phyloP scores from a whole-genome alignment of 2,888 invertebrate genomes.

The Luffia ferchaultella region DNA sequence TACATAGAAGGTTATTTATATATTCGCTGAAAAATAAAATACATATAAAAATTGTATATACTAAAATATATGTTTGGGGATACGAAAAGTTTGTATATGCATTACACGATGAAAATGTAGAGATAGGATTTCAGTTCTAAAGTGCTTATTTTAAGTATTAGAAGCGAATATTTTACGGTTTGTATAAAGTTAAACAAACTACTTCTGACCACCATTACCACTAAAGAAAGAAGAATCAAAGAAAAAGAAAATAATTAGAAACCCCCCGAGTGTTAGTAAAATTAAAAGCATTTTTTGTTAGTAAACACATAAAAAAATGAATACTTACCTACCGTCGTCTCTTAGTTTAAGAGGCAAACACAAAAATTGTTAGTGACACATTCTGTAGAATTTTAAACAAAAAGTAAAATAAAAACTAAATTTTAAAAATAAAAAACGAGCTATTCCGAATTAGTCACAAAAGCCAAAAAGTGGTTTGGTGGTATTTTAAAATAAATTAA shows the following conservation, averaged over 20 bases:
- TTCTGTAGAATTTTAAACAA: slow-evolving; percentile 11
- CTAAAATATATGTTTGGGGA: slow-evolving; percentile 20
- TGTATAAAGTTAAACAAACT: not conserved
- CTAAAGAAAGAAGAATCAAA: slow-evolving; percentile 30
- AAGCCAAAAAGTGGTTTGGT: slow-evolving; percentile 56
- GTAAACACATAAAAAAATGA: slow-evolving; percentile 25
- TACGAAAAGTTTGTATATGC: slow-evolving; percentile 30
- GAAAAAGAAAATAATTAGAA: slow-evolving; percentile 11
- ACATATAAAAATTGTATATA: slow-evolving; percentile 19
- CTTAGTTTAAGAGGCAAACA: slow-evolving; percentile 4
- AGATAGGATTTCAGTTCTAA: slow-evolving; percentile 44
- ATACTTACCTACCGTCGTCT: slow-evolving; percentile 35
- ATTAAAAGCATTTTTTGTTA: slow-evolving; percentile 22
- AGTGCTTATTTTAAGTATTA: not conserved
- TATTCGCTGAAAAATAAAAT: not conserved
- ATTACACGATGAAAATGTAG: slow-evolving; percentile 26
- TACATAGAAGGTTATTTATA: not conserved
- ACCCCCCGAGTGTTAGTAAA: slow-evolving; percentile 18
- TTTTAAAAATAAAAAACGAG: slow-evolving; percentile 26
- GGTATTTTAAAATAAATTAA: no score
- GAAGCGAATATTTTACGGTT: not conserved
- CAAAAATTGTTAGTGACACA: slow-evolving; percentile 40
- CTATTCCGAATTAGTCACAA: slow-evolving; percentile 52
- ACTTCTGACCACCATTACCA: slow-evolving; percentile 56
- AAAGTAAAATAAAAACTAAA: slow-evolving; percentile 21